Conservation (phyloP, 2,797 vertebrate species). For the Enteromius treurensis region DNA sequence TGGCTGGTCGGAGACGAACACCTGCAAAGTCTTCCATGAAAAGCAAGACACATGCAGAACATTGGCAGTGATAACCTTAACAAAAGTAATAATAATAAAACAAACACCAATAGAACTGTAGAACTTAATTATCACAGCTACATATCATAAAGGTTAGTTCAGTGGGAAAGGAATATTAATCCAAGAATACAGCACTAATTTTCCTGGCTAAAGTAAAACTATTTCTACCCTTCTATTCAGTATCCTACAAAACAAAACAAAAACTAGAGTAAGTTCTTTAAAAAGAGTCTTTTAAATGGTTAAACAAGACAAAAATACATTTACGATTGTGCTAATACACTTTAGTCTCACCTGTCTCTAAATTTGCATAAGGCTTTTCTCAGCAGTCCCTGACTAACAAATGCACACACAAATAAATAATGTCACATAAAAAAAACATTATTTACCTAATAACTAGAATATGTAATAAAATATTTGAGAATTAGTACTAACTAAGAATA, state of each 20-base stretch:
- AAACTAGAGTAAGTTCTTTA: neutral
- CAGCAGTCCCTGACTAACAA: neutral
- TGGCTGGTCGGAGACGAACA: conserved; percentile 12
- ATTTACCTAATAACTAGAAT: conserved; percentile 2
- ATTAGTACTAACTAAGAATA: conserved; percentile 1
- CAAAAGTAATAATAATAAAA: conserved; percentile 50
- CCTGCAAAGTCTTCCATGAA: conserved; percentile 50
- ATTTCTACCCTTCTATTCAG: conserved; percentile 16
- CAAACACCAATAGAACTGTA: conserved; percentile 58
- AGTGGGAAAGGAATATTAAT: conserved; percentile 58
- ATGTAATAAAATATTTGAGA: neutral
- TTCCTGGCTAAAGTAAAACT: conserved; percentile 25
- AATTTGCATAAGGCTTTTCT: conserved; percentile 7
- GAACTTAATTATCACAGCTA: conserved; percentile 56
- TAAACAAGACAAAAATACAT: neutral
- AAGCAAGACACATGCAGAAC: conserved; percentile 52
- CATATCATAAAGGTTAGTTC: conserved; percentile 71
- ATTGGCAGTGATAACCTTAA: conserved; percentile 75
- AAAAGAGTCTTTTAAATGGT: neutral
- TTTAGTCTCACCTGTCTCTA: conserved; percentile 10
- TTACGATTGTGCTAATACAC: conserved; percentile 6
- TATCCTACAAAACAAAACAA: neutral
- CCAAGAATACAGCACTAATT: conserved; percentile 29
- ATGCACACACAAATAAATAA: neutral
- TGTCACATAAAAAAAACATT: neutral